These are phyloP conservation scores for Argya squamiceps DNA, from an alignment of 2,797 vertebrate genomes.

Conservation along the genomic window DNA sequence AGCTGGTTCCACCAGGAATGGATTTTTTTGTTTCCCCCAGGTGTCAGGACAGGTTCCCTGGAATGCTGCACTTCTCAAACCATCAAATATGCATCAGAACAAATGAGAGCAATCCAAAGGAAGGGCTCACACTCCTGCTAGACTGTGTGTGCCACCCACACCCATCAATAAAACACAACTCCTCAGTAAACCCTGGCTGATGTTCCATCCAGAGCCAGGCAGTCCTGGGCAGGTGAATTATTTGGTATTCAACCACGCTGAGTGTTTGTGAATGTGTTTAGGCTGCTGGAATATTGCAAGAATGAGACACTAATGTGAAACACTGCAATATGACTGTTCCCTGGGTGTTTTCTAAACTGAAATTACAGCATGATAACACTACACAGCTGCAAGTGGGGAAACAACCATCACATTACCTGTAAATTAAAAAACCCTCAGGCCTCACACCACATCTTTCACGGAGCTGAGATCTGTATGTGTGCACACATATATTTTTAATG, in stretches of 20 bases:
- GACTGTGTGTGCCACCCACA: background rate
- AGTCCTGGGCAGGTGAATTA: background rate
- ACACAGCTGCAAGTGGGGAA: background rate
- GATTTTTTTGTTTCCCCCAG: fast-evolving
- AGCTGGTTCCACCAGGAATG: background rate
- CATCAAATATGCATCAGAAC: background rate
- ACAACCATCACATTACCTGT: background rate
- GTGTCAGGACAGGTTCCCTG: background rate
- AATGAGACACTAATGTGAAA: background rate
- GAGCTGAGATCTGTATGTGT: background rate
- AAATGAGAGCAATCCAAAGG: background rate
- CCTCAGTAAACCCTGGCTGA: background rate
- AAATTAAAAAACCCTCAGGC: background rate
- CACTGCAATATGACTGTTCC: background rate
- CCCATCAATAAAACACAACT: background rate
- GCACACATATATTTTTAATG: background rate
- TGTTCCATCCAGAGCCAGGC: background rate
- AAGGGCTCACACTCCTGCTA: background rate
- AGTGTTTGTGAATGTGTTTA: background rate
- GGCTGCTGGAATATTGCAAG: background rate
- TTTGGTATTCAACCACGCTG: background rate
- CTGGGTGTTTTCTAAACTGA: background rate
- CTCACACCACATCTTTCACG: background rate
- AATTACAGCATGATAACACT: background rate
- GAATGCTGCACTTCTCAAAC: background rate